phyloP scores from a whole-genome alignment of 2,888 invertebrate species.

The Orgyia antiqua region DNA sequence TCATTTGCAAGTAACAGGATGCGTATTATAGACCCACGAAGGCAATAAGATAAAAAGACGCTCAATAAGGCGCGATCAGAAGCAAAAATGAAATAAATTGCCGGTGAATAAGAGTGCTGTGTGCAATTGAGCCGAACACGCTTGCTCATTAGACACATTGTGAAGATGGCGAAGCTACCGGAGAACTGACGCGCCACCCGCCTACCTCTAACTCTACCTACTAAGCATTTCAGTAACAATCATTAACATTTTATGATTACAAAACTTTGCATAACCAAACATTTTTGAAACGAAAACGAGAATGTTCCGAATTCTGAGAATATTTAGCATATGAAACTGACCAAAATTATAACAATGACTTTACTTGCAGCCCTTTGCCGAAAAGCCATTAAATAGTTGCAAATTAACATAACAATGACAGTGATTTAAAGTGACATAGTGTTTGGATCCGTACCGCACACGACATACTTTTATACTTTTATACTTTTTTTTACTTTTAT shows the following conservation, averaged over 20 bases:
- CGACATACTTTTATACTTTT: no score
- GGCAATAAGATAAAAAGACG: conserved; percentile 74
- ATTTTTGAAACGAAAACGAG: conserved; percentile 26
- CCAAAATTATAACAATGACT: conserved; percentile 48
- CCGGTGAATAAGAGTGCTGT: conserved; percentile 74
- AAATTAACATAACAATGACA: conserved; percentile 72
- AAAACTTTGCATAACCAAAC: conserved; percentile 21
- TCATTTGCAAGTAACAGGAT: conserved; percentile 77
- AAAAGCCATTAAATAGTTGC: conserved; percentile 61
- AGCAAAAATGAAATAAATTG: conserved; percentile 79
- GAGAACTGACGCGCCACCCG: conserved; percentile 18
- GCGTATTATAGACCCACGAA: conserved; percentile 75
- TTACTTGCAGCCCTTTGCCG: conserved; percentile 52
- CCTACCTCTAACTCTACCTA: conserved; percentile 12
- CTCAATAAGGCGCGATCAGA: conserved; percentile 78
- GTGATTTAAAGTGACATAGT: conserved; percentile 62
- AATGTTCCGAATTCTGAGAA: conserved; percentile 49
- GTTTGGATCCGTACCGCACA: conserved; percentile 30
- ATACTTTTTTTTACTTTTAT: no score
- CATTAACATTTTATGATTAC: conserved; percentile 14
- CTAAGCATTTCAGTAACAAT: conserved; percentile 6
- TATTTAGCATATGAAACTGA: conserved; percentile 50
- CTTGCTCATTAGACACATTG: conserved; percentile 69
- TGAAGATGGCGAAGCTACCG: conserved; percentile 28
- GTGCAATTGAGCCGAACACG: conserved; percentile 77